Conservation (phyloP, 2,113 vertebrate genomes). For the Eulemur rufifrons region DNA sequence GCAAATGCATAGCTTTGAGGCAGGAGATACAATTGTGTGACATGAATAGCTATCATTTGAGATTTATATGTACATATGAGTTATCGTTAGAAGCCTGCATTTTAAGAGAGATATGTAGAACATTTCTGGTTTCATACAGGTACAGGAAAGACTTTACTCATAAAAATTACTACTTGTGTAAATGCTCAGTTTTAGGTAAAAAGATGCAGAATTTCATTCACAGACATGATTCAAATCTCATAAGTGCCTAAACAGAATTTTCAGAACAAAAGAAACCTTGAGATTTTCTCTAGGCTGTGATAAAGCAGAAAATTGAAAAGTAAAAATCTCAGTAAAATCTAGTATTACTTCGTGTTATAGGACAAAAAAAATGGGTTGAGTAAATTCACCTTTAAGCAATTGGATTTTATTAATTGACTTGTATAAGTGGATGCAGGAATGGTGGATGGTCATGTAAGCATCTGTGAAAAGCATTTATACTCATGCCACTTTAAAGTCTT, state of each 20-base stretch:
- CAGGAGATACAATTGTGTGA: conserved; percentile 34
- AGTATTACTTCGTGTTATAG: neutral
- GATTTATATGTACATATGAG: conserved; percentile 35
- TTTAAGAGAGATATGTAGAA: conserved; percentile 54
- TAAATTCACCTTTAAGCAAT: neutral
- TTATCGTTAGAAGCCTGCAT: conserved; percentile 36
- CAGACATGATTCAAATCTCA: neutral
- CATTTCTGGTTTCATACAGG: neutral
- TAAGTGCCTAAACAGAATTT: conserved; percentile 9
- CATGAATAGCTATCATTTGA: conserved; percentile 55
- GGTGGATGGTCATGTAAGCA: neutral
- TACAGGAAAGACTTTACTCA: conserved; percentile 41
- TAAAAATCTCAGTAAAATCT: neutral
- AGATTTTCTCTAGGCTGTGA: conserved; percentile 1
- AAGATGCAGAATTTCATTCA: conserved; percentile 15
- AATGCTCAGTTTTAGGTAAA: conserved; percentile 31
- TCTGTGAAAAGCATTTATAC: neutral
- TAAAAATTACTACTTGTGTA: conserved; percentile 30
- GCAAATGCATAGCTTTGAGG: conserved; percentile 53
- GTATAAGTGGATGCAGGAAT: neutral
- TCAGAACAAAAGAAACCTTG: conserved; percentile 10
- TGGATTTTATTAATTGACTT: neutral
- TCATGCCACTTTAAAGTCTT: neutral
- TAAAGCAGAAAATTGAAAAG: neutral
- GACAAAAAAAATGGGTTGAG: neutral